phyloP scores from a whole-genome alignment of 2,797 vertebrate genomes.

The Poecilia wingei region DNA sequence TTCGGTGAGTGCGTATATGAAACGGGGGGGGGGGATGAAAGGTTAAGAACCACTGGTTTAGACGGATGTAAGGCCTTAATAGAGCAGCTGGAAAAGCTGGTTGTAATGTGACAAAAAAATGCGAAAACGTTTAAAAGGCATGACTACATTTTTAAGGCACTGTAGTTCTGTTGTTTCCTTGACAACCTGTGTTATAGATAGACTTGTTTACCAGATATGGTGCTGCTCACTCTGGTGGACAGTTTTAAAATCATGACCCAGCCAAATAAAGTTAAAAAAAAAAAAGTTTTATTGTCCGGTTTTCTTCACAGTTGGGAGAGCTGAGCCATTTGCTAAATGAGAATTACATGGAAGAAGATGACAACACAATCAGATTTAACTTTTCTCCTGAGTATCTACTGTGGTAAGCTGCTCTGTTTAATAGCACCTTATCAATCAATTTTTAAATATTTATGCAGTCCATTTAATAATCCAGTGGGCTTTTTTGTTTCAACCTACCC shows the following conservation, averaged over 20 bases:
- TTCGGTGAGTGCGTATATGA: too few species aligned
- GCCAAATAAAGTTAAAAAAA: not conserved
- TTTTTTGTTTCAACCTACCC: not conserved
- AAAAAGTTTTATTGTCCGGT: not conserved
- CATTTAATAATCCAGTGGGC: not conserved
- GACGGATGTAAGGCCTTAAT: not conserved
- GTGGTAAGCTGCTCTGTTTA: conserved; percentile 82
- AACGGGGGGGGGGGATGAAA: too few species aligned
- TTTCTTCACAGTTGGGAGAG: conserved; percentile 63
- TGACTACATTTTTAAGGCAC: not conserved
- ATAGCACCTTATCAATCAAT: not conserved
- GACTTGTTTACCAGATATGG: not conserved
- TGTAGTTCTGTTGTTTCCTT: not conserved
- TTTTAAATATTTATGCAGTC: not conserved
- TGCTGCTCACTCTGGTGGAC: not conserved
- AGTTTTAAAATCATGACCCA: not conserved
- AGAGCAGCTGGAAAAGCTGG: not conserved
- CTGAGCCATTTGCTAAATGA: conserved; percentile 67
- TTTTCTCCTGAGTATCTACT: conserved; percentile 90
- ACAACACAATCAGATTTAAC: conserved; percentile 84
- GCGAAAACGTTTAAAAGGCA: not conserved
- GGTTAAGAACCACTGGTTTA: not conserved
- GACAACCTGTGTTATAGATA: not conserved
- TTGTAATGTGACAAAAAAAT: not conserved
- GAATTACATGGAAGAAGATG: conserved; percentile 73